Evolutionary conservation across 92 coral and sea anemone genomes (phyloP), one percentile per base, ranked within the genome.

Genomic region (Epizoanthus ramosus): DNA sequence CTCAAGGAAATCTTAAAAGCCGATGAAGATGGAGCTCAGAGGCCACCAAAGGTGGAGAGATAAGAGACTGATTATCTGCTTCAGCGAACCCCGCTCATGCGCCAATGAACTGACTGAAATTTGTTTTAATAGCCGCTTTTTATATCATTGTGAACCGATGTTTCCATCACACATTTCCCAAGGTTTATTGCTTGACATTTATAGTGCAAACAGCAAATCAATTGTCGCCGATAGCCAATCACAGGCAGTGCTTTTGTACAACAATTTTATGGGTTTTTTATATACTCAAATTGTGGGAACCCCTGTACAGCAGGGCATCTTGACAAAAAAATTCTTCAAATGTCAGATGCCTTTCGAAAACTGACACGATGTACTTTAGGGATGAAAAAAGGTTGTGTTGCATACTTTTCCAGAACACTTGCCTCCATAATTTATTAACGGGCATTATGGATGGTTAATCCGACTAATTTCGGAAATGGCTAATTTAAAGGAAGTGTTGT

Each of bases 11-110:
- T 65, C 45, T 8, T 8, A 45, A 43, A 71, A 8, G 14, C 56
- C 53, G 56, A 15, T 14, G 50, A 71, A 43, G 31, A 71, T 10
- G 50, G 35, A 71, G 54, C 31, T 28, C 31, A 2, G 2, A 28
- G 72, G 2, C 75, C 58, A 71, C 75, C 57, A 71, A 19, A 71
- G 4, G 54, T 47, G 75, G 10, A 71, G 41, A 41, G 57, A 71
- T 17, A 41, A 71, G 57, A 50, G 58, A 43, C 41, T 71, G 50
- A 56, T 71, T 10, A 12, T 45, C 35, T 16, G 57, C 75, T 71
- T 45, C 54, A 56, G 18, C 45, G 57, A 45, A 37, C 75, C 17
- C 43, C 43, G 6, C 1, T 3, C 5, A 37, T 37, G 31, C 31
- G 31, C 31, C 8, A 22, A n/a, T 71, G 75, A 35, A 3, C 50